Base-by-base conservation (phyloP, 2,113 vertebrate species). In the Silurus glanis region DNA sequence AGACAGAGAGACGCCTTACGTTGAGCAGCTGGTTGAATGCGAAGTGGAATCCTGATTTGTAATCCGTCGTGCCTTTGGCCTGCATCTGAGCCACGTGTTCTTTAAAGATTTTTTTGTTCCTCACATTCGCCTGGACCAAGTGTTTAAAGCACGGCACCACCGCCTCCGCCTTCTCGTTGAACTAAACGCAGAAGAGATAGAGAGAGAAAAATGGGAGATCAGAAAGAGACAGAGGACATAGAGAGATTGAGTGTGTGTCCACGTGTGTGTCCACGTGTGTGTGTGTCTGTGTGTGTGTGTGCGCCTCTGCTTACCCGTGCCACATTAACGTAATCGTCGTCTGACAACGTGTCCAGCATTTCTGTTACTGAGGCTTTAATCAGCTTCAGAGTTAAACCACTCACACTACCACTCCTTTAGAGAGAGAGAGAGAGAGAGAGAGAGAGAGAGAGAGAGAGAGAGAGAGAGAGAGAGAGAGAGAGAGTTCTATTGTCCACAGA, bases 51-150 rank as follows among this genome's bases (percentile, higher is more conserved):
- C 98, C 98, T 19, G 97, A 97, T 91, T 99, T 99, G 94, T 99
- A 99, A 93, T 99, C 97, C 0, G 98, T 99, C 0, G 97, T 98
- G 91, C 98, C 98, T 93, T 98, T 97, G 85, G 98, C 97, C 93
- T 97, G 96, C 98, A 99, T 99, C 80, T 97, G 95, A 90, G 97
- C 95, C 84, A 99, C 98, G 0, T 97, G 97, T 21, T 99, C 97
- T 93, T 99, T 99, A 92, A 99, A 99, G 91, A 99, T 97, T 92
- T 98, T 99, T 92, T 99, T 99, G 94, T 99, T 99, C 4, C 97
- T 96, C 59, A 99, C 96, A 21, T 99, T 99, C 83, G 98, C 98
- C 92, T 99, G 98, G 79, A 99, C 98, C 74, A 99, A 94, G 92
- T 99, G 97, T 83, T 95, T 97, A 94, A 99, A 99, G 92, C 98